A percentile compares a stretch with the other conserved stretches of the same genome.
Conservation (phyloP, 2,113 vertebrate genomes). For the Leptobrachium ailaonicum region DNA sequence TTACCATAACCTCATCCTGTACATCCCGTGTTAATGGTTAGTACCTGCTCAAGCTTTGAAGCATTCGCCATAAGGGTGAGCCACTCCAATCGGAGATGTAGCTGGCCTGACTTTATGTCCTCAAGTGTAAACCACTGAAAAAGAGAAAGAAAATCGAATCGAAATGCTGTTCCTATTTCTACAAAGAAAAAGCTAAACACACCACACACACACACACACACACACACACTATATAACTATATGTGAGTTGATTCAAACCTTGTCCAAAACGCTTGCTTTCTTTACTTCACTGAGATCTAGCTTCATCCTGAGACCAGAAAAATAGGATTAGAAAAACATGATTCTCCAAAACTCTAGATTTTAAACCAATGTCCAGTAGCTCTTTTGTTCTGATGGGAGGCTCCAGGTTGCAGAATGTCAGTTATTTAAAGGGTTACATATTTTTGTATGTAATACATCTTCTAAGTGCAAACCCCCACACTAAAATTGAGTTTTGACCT, state of each 20-base stretch:
- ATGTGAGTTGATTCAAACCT: conserved; percentile 67
- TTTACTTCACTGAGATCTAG: conserved; percentile 86
- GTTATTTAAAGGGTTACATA: no score
- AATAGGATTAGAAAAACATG: not conserved
- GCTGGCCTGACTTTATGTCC: conserved; percentile 74
- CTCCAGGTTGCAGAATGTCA: no score
- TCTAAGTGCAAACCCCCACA: no score
- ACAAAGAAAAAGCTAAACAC: no score
- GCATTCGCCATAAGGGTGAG: conserved; percentile 78
- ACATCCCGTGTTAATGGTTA: no score
- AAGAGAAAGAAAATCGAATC: not conserved
- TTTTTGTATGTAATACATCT: no score
- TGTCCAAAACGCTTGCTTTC: conserved; percentile 77
- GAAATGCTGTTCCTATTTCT: no score
- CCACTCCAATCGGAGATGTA: conserved; percentile 88
- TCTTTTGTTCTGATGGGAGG: no score
- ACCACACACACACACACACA: not conserved
- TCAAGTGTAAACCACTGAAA: conserved; percentile 83
- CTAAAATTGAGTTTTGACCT: no score
- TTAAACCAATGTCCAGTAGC: no score
- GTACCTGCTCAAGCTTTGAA: conserved; percentile 81
- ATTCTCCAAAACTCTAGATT: no score
- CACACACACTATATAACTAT: not conserved
- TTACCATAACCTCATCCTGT: no score
- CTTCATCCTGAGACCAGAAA: conserved; percentile 73